These are phyloP conservation scores for Pollachius pollachius DNA, from an alignment of 2,113 vertebrate genomes.

Conservation along the genomic window DNA sequence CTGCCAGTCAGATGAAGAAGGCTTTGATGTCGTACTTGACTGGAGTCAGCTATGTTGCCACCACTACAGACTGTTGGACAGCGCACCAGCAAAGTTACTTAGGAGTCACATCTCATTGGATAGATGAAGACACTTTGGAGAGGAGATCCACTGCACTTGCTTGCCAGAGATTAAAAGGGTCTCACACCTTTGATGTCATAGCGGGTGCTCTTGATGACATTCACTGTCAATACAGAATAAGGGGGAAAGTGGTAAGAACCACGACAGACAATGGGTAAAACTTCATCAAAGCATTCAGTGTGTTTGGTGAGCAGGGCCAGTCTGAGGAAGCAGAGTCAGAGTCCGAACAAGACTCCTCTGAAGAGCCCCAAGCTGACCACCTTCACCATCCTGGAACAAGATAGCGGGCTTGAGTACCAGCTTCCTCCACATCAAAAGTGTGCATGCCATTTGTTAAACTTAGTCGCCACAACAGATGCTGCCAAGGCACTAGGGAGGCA, in stretches of 20 bases:
- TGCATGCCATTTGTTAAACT: constrained; percentile 36
- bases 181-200: neutral
- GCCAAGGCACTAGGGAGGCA: constrained; percentile 22
- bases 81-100: neutral
- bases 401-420: constrained; percentile 26
- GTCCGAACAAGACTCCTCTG: neutral
- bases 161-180: neutral
- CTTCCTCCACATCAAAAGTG: no score
- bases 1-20: constrained; percentile 20
- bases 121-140: neutral
- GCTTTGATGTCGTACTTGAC: neutral
- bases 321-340: neutral
- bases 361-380: neutral
- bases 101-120: neutral
- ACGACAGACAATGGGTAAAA: no score
- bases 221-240: no score
- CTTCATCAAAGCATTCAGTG: neutral
- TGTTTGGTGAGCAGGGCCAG: neutral
- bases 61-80: neutral
- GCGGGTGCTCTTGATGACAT: no score
- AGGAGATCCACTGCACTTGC: neutral
- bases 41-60: neutral
- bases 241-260: no score
- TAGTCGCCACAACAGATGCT: constrained; percentile 38
- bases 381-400: constrained; percentile 32